A percentile compares a stretch with the other conserved stretches of the same genome.
phyloP scores from a whole-genome alignment of 2,888 invertebrate species.

The Harmothoe impar region DNA sequence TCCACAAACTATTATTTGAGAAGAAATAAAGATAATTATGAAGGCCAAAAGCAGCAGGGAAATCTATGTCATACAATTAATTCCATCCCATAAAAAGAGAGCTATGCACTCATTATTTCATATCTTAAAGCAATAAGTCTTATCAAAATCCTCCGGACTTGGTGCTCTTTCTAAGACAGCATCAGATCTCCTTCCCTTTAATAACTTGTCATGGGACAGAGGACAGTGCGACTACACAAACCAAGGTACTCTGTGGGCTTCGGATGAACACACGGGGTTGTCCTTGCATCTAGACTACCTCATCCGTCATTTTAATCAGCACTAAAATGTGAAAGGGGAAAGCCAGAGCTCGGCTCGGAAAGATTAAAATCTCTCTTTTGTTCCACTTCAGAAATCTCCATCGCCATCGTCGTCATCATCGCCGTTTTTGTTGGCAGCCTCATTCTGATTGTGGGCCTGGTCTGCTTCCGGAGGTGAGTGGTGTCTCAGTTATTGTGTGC shows the following conservation, averaged over 20 bases:
- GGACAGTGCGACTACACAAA: neutral
- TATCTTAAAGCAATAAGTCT: neutral
- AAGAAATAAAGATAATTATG: too few relatives aligned
- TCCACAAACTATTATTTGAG: too few relatives aligned
- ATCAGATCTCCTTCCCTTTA: neutral
- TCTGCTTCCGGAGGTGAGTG: constrained; percentile 62
- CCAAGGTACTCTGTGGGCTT: neutral
- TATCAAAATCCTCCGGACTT: neutral
- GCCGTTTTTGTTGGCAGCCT: constrained; percentile 59
- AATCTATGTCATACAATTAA: neutral
- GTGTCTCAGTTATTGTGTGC: neutral
- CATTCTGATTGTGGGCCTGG: constrained; percentile 59
- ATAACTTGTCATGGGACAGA: neutral
- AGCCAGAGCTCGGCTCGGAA: neutral
- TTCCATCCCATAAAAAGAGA: neutral
- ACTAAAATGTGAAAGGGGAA: constrained; percentile 5
- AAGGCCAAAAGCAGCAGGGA: too few relatives aligned
- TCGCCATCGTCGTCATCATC: constrained; percentile 61
- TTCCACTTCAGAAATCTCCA: constrained; percentile 62
- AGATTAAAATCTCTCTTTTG: constrained; percentile 55
- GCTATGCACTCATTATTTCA: neutral
- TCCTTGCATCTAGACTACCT: neutral
- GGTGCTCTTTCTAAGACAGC: neutral
- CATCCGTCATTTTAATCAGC: constrained; percentile 47
- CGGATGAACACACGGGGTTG: neutral